phyloP scores from a whole-genome alignment of 1,140 invertebrate genomes.

The Trissolcus basalis region DNA sequence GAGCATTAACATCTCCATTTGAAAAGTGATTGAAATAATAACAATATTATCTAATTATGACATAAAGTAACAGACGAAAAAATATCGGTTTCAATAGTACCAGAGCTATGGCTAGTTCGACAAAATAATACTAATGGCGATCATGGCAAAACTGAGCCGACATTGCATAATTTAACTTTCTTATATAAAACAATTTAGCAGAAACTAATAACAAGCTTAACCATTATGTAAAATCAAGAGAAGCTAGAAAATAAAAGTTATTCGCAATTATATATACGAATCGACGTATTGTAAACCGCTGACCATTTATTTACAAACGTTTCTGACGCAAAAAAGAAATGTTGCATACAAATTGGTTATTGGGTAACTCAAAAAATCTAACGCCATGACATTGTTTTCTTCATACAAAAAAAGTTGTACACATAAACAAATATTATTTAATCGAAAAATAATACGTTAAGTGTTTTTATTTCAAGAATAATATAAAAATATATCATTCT shows the following conservation, averaged over 20 bases:
- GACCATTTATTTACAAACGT: slow-evolving; percentile 18
- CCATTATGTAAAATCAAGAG: slow-evolving; percentile 43
- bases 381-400: background rate
- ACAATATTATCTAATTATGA: slow-evolving; percentile 41
- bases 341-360: slow-evolving; percentile 21
- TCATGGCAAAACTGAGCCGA: slow-evolving; percentile 15
- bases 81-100: background rate
- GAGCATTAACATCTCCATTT: slow-evolving; percentile 20
- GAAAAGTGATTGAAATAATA: slow-evolving; percentile 26
- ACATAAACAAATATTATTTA: too few species aligned
- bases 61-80: slow-evolving; percentile 34
- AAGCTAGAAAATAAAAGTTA: slow-evolving; percentile 32
- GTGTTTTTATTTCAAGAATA: too few species aligned
- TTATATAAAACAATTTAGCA: slow-evolving; percentile 46
- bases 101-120: background rate
- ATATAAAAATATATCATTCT: too few species aligned
- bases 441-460: too few species aligned
- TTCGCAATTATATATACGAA: slow-evolving; percentile 27
- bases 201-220: slow-evolving; percentile 35
- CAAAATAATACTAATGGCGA: slow-evolving; percentile 5
- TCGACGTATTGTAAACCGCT: slow-evolving; percentile 28
- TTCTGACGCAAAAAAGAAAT: slow-evolving; percentile 20
- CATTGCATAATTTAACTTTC: slow-evolving; percentile 33
- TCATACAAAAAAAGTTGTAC: background rate
- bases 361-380: background rate